These are phyloP conservation scores for Babyrousa celebensis DNA, from an alignment of 2,797 vertebrate species.

Conservation along the genomic window DNA sequence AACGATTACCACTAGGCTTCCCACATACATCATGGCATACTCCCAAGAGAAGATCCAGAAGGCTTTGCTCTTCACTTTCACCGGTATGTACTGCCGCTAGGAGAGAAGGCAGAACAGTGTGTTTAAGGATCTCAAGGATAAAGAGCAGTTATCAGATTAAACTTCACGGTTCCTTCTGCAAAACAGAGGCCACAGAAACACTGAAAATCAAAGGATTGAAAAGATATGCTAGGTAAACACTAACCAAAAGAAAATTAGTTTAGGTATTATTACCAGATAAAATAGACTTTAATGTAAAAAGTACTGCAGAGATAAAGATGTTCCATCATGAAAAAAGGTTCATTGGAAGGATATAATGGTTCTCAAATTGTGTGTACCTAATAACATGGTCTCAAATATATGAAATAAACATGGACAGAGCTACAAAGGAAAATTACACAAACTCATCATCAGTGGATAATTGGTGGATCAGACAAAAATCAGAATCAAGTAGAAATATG, in stretches of 20 bases:
- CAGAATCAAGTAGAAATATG: constrained; percentile 24
- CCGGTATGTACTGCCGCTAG: constrained; percentile 96
- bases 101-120: constrained; percentile 74
- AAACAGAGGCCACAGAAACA: constrained; percentile 10
- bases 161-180: neutral
- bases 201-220: constrained; percentile 50
- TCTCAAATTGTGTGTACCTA: constrained; percentile 46
- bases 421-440: constrained; percentile 51
- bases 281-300: constrained; percentile 37
- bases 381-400: constrained; percentile 46
- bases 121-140: constrained; percentile 53
- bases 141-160: neutral
- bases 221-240: constrained; percentile 15
- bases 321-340: neutral
- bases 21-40: constrained; percentile 95
- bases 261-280: constrained; percentile 22
- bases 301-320: constrained; percentile 20
- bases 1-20: constrained; percentile 95
- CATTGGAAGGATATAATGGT: constrained; percentile 35
- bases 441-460: constrained; percentile 16
- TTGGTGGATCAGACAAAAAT: constrained; percentile 45
- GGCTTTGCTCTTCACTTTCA: constrained; percentile 93
- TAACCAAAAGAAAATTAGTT: constrained; percentile 41
- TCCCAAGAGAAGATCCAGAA: constrained; percentile 96
- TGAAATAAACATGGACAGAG: constrained; percentile 47